These are phyloP conservation scores for Drosophila ochracea DNA, from an alignment of 2,888 invertebrate species.

Conservation along the genomic window DNA sequence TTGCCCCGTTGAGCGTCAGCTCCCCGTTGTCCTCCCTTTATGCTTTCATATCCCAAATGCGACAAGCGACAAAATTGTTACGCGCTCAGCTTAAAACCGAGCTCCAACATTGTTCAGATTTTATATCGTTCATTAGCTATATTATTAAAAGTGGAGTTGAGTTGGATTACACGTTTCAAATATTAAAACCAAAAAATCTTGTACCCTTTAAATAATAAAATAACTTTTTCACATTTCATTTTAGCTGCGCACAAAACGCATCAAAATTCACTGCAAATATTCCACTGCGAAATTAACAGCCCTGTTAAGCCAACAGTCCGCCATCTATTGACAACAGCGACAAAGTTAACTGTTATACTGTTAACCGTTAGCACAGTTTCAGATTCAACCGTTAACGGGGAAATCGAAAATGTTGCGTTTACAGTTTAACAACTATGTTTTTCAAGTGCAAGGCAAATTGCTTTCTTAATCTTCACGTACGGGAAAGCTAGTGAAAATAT, in stretches of 20 bases:
- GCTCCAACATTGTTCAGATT: conserved; percentile 14
- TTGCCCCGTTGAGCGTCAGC: conserved; percentile 29
- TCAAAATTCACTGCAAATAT: background rate
- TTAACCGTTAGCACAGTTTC: conserved; percentile 77
- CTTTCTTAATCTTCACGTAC: background rate
- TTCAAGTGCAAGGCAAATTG: background rate
- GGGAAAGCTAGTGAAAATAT: background rate
- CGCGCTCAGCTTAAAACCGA: conserved; percentile 7
- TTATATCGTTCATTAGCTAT: conserved; percentile 8
- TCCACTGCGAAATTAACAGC: conserved; percentile 19
- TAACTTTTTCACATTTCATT: background rate
- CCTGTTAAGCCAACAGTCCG: conserved; percentile 25
- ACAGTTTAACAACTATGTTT: conserved; percentile 14
- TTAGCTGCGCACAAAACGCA: background rate
- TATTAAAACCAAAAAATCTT: background rate
- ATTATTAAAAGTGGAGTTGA: background rate
- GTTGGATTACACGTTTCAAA: conserved; percentile 6
- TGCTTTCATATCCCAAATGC: conserved; percentile 20
- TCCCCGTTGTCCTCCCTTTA: background rate
- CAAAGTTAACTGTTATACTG: conserved; percentile 40
- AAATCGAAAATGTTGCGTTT: conserved; percentile 32
- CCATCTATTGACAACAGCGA: conserved; percentile 34
- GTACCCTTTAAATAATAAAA: conserved; percentile 1
- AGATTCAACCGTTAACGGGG: conserved; percentile 43
- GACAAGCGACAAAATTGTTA: conserved; percentile 28